These are phyloP conservation scores for Aricia artaxerxes DNA, from an alignment of 2,888 invertebrate genomes.

Conservation along the genomic window DNA sequence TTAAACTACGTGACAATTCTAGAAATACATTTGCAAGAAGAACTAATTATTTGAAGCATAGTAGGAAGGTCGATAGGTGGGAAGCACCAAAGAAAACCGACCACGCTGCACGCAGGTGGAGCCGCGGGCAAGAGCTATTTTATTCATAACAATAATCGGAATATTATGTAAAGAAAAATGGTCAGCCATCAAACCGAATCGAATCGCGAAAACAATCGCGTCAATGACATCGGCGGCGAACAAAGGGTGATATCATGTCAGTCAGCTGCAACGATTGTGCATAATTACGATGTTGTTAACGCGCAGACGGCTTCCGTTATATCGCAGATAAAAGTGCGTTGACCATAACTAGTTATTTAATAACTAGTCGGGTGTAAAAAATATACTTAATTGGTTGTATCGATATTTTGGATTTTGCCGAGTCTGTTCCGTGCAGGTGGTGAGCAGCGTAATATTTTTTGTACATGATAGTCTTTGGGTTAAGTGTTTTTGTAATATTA, in stretches of 20 bases:
- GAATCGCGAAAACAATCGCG: background rate
- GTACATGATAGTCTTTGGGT: background rate
- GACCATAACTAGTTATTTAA: slow-evolving; percentile 19
- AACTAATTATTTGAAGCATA: too few species aligned
- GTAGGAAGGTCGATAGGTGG: too few species aligned
- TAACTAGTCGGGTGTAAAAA: background rate
- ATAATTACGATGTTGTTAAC: slow-evolving; percentile 18
- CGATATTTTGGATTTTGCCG: background rate
- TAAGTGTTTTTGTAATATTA: background rate
- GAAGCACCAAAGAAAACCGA: background rate
- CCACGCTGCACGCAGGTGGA: background rate
- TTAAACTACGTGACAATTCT: background rate
- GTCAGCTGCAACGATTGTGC: slow-evolving; percentile 14
- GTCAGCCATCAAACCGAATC: background rate
- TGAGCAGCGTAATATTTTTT: background rate
- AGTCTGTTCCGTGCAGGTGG: background rate
- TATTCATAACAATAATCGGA: background rate
- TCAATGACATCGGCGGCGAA: slow-evolving; percentile 11
- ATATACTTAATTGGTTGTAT: background rate
- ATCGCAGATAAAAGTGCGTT: slow-evolving; percentile 18
- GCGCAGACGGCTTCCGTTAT: slow-evolving; percentile 24
- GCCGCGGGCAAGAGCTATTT: background rate
- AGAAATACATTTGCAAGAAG: background rate
- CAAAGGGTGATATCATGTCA: slow-evolving; percentile 17
- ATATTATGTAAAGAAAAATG: background rate